phyloP scores from a whole-genome alignment of 2,113 vertebrate species.

The Fregata magnificens region DNA sequence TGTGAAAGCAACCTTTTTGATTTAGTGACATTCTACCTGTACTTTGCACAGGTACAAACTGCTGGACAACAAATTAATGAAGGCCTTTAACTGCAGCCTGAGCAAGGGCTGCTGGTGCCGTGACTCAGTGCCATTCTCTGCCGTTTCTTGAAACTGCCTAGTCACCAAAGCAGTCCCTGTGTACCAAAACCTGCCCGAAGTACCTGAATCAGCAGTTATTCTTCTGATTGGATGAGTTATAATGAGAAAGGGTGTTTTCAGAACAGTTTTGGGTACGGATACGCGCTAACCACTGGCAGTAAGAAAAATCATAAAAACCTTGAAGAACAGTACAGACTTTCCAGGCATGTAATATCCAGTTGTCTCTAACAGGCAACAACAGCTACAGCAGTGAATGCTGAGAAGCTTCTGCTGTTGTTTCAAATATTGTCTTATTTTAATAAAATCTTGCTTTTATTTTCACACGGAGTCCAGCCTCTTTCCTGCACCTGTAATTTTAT shows the following conservation, averaged over 20 bases:
- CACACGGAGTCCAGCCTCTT: neutral
- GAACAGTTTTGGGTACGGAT: neutral
- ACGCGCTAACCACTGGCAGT: neutral
- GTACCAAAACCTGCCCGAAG: neutral
- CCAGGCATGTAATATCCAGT: neutral
- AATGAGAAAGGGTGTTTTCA: neutral
- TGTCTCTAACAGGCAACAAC: neutral
- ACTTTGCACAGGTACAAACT: neutral
- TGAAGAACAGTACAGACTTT: neutral
- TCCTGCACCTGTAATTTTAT: neutral
- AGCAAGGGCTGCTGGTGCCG: neutral
- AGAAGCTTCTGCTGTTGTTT: neutral
- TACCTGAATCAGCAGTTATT: neutral
- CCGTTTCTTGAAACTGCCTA: neutral
- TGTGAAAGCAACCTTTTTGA: neutral
- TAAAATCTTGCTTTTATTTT: neutral
- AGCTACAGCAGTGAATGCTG: neutral
- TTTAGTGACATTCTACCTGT: neutral
- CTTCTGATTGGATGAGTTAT: neutral
- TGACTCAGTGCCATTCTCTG: neutral
- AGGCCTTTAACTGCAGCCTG: neutral
- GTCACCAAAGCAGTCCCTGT: neutral
- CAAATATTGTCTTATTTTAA: neutral
- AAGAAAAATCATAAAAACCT: neutral
- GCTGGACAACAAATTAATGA: neutral